Conservation (phyloP, 2,888 invertebrate species). For the Ptychoptera albimana region DNA sequence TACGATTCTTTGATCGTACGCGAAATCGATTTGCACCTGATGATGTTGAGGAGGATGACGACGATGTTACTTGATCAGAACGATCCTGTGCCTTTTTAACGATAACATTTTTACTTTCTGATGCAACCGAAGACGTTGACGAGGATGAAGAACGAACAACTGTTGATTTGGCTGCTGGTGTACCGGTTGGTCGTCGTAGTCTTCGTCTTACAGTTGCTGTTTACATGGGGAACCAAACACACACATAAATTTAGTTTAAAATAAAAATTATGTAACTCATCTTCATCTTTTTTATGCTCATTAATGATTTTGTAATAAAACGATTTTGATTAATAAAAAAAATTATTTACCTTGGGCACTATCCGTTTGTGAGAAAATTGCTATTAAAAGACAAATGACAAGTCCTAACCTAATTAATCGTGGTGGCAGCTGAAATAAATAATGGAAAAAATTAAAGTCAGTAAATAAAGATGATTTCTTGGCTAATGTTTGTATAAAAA, state of each 20-base stretch:
- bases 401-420: slow-evolving; percentile 39
- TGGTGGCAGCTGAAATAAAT: slow-evolving; percentile 43
- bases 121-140: slow-evolving; percentile 38
- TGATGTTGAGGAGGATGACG: slow-evolving; percentile 32
- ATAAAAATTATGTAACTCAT: not conserved
- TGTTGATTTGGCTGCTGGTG: slow-evolving; percentile 11
- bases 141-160: slow-evolving; percentile 23
- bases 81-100: slow-evolving; percentile 18
- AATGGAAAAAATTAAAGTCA: slow-evolving; percentile 10
- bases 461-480: too few relatives aligned
- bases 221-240: not conserved
- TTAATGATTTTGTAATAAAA: too few relatives aligned
- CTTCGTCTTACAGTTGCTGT: slow-evolving; percentile 4
- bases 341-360: slow-evolving; percentile 39
- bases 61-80: slow-evolving; percentile 12
- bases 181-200: slow-evolving; percentile 20
- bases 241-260: not conserved
- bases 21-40: slow-evolving; percentile 46
- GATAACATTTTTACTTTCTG: slow-evolving; percentile 24
- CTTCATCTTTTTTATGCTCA: not conserved
- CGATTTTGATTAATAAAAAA: not conserved
- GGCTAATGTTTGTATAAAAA: too few relatives aligned
- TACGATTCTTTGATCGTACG: slow-evolving; percentile 38
- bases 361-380: slow-evolving; percentile 39
- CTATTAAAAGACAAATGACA: slow-evolving; percentile 36